Conservation (phyloP, 92 coral and sea anemone genomes). For the Micromussa lordhowensis region DNA sequence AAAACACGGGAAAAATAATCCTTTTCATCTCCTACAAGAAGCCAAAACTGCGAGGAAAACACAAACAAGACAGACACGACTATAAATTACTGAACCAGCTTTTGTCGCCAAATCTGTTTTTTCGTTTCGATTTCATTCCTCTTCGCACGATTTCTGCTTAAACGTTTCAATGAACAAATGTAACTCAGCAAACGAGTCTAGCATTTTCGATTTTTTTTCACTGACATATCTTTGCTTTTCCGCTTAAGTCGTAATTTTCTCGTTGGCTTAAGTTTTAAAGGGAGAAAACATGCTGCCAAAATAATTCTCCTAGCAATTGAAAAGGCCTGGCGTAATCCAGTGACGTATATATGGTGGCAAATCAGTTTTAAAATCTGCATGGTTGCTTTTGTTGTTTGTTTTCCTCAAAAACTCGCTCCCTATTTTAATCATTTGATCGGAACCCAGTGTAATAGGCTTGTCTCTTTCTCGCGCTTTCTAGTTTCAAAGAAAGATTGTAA, state of each 20-base stretch:
- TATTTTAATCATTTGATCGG: not conserved
- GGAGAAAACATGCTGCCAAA: no score
- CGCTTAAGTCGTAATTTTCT: not conserved
- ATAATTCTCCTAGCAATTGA: not conserved
- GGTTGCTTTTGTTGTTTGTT: conserved; percentile 4
- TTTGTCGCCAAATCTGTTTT: not conserved
- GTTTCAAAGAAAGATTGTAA: not conserved
- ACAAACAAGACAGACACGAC: not conserved
- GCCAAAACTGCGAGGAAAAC: not conserved
- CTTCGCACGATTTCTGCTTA: not conserved
- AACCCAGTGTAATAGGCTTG: not conserved
- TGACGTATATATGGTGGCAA: not conserved
- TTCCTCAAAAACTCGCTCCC: not conserved
- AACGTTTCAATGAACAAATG: not conserved
- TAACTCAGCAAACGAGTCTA: not conserved
- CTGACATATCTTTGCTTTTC: not conserved
- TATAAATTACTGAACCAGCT: not conserved
- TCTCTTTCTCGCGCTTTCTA: not conserved
- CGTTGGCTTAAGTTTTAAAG: not conserved
- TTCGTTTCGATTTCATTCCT: no score
- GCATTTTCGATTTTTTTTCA: not conserved
- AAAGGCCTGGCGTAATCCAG: not conserved
- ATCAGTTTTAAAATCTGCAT: not conserved
- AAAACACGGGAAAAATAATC: not conserved
- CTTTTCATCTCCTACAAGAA: not conserved